Conservation (phyloP, 2,888 invertebrate species). For the Loripinus fragilis region DNA sequence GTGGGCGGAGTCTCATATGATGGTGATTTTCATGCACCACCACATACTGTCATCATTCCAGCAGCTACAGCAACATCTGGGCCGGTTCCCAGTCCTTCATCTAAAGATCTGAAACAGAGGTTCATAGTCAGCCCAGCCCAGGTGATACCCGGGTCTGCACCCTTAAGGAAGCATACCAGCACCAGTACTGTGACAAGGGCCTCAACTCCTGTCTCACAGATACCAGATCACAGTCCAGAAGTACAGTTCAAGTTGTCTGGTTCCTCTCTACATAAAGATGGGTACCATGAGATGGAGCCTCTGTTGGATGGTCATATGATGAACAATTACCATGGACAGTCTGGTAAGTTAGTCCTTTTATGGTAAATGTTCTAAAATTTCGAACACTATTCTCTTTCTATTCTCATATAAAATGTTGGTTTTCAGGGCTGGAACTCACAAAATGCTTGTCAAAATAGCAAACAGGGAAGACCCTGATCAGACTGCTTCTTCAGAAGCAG, state of each 20-base stretch:
- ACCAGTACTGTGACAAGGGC: neutral
- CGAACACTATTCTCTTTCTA: too few species aligned
- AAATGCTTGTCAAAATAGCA: too few species aligned
- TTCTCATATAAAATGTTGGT: too few species aligned
- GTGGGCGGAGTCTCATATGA: neutral
- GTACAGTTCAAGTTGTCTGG: neutral
- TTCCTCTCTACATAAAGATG: neutral
- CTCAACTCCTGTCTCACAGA: neutral
- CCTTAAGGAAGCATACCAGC: neutral
- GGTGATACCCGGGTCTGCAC: neutral
- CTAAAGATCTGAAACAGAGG: neutral
- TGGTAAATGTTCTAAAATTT: too few species aligned
- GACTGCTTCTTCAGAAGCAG: too few species aligned
- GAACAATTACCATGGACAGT: too few species aligned
- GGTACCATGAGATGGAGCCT: neutral
- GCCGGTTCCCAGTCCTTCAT: neutral
- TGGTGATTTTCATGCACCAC: neutral
- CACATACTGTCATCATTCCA: neutral
- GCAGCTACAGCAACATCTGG: neutral
- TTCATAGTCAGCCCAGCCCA: constrained; percentile 2
- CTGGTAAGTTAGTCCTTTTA: too few species aligned
- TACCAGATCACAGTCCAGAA: constrained; percentile 1
- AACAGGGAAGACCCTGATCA: too few species aligned
- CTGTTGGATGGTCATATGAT: too few species aligned
- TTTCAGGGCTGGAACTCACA: too few species aligned